phyloP scores from a whole-genome alignment of 2,113 vertebrate species.

The Copsychus sechellarum region DNA sequence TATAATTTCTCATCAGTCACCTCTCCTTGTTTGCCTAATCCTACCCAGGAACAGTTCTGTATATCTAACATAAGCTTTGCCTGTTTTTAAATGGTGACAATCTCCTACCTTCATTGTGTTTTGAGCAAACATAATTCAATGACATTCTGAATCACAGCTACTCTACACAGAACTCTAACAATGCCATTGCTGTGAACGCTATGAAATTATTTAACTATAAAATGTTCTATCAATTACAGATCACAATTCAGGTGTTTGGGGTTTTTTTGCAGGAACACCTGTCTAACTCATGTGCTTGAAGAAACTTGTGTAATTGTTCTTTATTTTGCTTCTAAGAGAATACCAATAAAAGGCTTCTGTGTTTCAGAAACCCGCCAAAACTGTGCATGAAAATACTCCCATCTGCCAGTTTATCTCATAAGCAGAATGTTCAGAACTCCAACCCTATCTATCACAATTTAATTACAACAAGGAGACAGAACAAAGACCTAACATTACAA shows the following conservation, averaged over 20 bases:
- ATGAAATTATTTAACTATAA: background rate
- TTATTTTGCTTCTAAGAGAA: background rate
- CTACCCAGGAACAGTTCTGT: background rate
- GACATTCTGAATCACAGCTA: background rate
- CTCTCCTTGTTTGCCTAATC: background rate
- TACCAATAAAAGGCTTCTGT: fast-evolving
- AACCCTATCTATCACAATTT: background rate
- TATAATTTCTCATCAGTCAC: background rate
- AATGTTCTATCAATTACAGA: background rate
- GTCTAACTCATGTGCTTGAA: background rate
- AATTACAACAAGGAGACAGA: background rate
- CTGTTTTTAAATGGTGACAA: background rate
- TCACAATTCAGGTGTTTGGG: background rate
- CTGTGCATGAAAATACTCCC: background rate
- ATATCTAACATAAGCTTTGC: background rate
- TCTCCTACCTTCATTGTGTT: background rate
- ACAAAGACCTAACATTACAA: background rate
- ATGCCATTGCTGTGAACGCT: background rate
- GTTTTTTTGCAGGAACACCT: background rate
- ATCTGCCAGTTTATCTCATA: background rate
- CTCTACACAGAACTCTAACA: background rate
- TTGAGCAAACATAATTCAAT: background rate
- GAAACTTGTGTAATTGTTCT: background rate
- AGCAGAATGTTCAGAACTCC: background rate
- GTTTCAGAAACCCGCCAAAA: background rate